phyloP scores from a whole-genome alignment of 2,797 vertebrate genomes.

The Pseudochirops cupreus region DNA sequence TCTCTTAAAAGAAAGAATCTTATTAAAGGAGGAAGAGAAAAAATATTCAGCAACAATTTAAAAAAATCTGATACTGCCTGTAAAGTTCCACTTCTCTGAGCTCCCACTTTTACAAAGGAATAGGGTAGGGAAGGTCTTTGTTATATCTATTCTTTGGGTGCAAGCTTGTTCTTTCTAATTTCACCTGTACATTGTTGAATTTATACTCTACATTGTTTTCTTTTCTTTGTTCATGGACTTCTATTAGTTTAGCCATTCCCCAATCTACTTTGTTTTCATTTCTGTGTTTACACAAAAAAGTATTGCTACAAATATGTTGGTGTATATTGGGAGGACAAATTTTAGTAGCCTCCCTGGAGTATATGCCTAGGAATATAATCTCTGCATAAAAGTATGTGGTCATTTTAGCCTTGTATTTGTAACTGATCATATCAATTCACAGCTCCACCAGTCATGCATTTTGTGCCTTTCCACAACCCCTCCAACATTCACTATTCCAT shows the following conservation, averaged over 20 bases:
- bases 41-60: not conserved
- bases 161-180: not conserved
- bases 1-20: not conserved
- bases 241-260: not conserved
- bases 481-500: not conserved
- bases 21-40: not conserved
- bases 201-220: not conserved
- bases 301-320: not conserved
- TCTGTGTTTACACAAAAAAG: not conserved
- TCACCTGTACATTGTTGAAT: not conserved
- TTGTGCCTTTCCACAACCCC: not conserved
- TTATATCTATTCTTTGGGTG: not conserved
- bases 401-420: not conserved
- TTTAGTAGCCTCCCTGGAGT: not conserved
- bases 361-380: not conserved
- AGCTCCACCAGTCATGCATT: not conserved
- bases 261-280: not conserved
- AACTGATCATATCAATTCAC: not conserved
- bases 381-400: not conserved
- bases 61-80: not conserved
- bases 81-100: not conserved
- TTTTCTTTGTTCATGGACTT: not conserved
- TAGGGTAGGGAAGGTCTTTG: not conserved
- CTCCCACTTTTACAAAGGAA: not conserved
- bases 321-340: not conserved